Evolutionary conservation across 2,113 vertebrate genomes (phyloP), one percentile per base, ranked within the genome.

Genomic region (Bos taurus): DNA sequence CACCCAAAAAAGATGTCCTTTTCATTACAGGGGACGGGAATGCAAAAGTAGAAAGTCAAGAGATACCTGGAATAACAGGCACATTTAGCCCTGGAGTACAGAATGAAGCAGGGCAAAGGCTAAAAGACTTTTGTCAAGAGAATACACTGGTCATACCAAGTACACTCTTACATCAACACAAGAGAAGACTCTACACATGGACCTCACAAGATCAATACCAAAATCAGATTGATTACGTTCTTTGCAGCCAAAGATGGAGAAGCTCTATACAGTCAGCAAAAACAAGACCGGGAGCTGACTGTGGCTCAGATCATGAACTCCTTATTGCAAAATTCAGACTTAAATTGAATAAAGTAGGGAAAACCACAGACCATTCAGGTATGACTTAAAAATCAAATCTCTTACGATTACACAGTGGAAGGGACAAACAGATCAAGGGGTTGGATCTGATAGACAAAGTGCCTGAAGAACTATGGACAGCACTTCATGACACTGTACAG

Each of bases 191-290:
- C 30, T 64, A n/a, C 15, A n/a, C 30, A 64, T 64, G 15, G 30
- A 64, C 30, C 62, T 64, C 30, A 67, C 33, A 33, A 67, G 33
- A 67, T n/a, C n/a, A 13, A 40, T 40, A 74, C 67, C 0, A 0
- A 40, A 71, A 71, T 71, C n/a, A 6, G 67, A 74, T 0, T 40
- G 0, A 71, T 40, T 71, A 71, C 23, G 23, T 71, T 71, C 67
- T 71, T 71, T 71, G 67, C n/a, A 71, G 67, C 19, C 9, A 0
- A 71, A 71, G n/a, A 71, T 12, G 67, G 19, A 71, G n/a, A 71
- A 71, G n/a, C 19, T 2, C 16, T 67, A n/a, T 64, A n/a, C 33
- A 64, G 62, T 64, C 15, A 64, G 15, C 15, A n/a, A 17, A 64
- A 64, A 64, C 30, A 64, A 64, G 1, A 64, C 14, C 3, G 0